These are phyloP conservation scores for Cosmorhoe ocellata DNA, from an alignment of 2,888 invertebrate species.

Conservation along the genomic window DNA sequence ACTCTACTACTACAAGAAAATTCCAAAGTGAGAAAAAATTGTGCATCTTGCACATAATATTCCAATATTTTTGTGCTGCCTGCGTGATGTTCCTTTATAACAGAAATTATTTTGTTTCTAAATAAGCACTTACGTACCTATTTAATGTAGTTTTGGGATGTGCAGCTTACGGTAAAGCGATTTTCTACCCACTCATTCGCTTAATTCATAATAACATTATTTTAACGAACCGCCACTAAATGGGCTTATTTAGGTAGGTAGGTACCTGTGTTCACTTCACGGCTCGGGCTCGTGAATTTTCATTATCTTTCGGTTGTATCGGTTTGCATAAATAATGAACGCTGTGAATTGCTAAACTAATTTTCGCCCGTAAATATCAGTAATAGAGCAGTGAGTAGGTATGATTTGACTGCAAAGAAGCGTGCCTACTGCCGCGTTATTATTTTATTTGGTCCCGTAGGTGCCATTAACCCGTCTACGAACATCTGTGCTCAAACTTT, in stretches of 20 bases:
- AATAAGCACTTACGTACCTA: no score
- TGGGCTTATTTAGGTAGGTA: conserved; percentile 1
- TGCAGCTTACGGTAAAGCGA: no score
- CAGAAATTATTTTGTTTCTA: no score
- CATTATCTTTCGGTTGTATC: conserved; percentile 11
- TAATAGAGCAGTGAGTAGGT: conserved; percentile 11
- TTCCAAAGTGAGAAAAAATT: no score
- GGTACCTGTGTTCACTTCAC: conserved; percentile 15
- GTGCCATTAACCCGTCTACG: conserved; percentile 48
- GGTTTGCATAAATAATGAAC: conserved; percentile 21
- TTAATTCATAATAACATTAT: no score
- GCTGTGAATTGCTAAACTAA: conserved; percentile 15
- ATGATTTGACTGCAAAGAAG: not conserved
- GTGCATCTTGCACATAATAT: conserved; percentile 16
- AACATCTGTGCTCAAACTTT: conserved; percentile 53
- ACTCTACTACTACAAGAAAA: no score
- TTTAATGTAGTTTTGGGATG: no score
- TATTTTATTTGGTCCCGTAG: conserved; percentile 29
- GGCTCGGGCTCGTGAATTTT: conserved; percentile 23
- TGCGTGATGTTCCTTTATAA: no score
- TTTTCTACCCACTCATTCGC: no score
- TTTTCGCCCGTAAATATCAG: conserved; percentile 14
- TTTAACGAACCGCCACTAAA: conserved; percentile 8
- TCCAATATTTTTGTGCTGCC: no score
- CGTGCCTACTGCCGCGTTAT: not conserved